Base-by-base conservation (phyloP, 2,797 vertebrate species). In the Garrulus glandarius region DNA sequence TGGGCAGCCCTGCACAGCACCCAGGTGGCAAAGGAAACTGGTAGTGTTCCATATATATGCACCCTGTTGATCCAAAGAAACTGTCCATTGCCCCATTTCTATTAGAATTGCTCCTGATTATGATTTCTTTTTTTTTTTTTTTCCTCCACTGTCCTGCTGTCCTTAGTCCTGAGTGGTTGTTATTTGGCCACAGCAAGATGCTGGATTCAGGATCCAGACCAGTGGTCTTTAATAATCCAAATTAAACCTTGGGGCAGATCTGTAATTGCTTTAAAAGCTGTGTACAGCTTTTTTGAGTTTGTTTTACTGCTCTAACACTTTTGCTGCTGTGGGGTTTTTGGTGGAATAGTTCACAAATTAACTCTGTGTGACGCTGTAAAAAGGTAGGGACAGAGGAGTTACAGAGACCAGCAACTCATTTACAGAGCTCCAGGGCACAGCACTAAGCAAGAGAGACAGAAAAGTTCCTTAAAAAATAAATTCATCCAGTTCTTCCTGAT, bases 381-480 rank as follows among this genome's bases (percentile, higher is more conserved):
- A 27, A 36, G 6, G 16, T 37, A 27, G 39, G 17, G 17, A 9
- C 36, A 75, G 61, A 77, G 43, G 36, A 53, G 6, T 49, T 75
- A 18, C 0, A 21, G 67, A 76, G 16, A 89, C 16, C 46, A 76
- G 36, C 65, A 53, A 6, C 36, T 67, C 36, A 24, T 39, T 70
- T 57, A 37, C 27, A 34, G 43, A 85, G n/a, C 56, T 65, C n/a
- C 13, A 61, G 36, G 59, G 12, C 24, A 12, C 30, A 50, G 24
- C 19, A 11, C 24, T 65, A 60, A 50, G 44, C 64, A 82, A 69
- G 59, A 78, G 59, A 92, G 71, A 67, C 59, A 56, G 32, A 92
- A 93, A 89, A 56, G 89, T 80, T 87, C 71, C 71, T 89, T 83
- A 30, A 85, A 78, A 85, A 84, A 61, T 29, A 52, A 76, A 89